Evolutionary conservation across 2,888 invertebrate species (phyloP).

Genomic region (Eristalis pertinax): DNA sequence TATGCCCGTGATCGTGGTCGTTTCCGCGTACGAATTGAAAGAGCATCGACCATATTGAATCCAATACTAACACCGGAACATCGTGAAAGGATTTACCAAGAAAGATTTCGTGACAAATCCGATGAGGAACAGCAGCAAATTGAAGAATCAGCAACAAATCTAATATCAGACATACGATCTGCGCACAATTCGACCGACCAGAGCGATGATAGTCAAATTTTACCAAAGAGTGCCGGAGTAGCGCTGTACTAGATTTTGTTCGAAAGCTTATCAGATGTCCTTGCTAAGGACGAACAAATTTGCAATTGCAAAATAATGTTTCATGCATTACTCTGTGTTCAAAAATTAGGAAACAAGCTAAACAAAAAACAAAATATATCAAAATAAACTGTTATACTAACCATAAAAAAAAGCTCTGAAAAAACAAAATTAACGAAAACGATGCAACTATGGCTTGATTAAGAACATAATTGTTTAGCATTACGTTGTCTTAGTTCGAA

Average conservation of each 20-base stretch:
- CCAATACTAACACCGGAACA: constrained; percentile 77
- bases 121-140: neutral
- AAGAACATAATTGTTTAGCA: neutral
- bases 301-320: constrained; percentile 54
- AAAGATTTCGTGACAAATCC: constrained; percentile 75
- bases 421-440: neutral
- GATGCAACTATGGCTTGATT: constrained; percentile 27
- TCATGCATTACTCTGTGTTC: constrained; percentile 58
- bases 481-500: constrained; percentile 7
- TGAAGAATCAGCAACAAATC: neutral
- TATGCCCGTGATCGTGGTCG: constrained; percentile 82
- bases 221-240: constrained; percentile 50
- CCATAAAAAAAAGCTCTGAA: neutral
- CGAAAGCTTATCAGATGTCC: neutral
- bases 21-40: constrained; percentile 77
- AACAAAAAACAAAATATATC: neutral
- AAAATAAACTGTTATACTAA: neutral
- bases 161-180: constrained; percentile 1
- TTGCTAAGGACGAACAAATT: constrained; percentile 16
- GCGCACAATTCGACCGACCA: neutral
- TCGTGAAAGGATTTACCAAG: constrained; percentile 78
- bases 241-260: constrained; percentile 52
- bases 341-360: constrained; percentile 21
- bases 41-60: constrained; percentile 75
- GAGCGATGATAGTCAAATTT: constrained; percentile 37